Base-by-base conservation (phyloP, 2,113 vertebrate species). In the Podilymbus podiceps region DNA sequence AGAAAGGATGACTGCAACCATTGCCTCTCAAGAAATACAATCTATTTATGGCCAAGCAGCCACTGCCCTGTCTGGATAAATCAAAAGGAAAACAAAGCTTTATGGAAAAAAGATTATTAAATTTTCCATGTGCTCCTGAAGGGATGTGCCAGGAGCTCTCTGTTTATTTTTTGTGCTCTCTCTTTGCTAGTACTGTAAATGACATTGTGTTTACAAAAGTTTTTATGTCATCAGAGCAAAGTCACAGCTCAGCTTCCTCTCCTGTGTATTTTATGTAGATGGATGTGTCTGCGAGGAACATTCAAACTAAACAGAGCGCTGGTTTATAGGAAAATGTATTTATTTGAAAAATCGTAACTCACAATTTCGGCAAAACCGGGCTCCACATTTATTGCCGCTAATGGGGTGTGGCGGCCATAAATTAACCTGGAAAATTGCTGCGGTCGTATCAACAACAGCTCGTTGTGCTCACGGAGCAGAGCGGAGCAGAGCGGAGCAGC, bases 271-370 rank as follows among this genome's bases (percentile, higher is more conserved):
- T 98, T 96, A 95, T 94, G 71, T 91, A 56, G 94, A 98, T 97
- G 93, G 97, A 98, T 97, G 98, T 98, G 98, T 97, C 97, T 96
- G 96, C 14, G 74, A 96, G 97, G 96, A 92, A 89, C 95, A 56
- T 85, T 98, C 97, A 97, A 97, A 84, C 96, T 98, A 98, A 98
- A 98, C 98, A 98, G 95, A 98, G 85, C 20, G 8, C 93, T 21
- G 93, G 95, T 98, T 98, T 97, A 98, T 98, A 98, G 97, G 98
- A 97, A 98, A 98, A 97, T 81, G 97, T 98, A 98, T 98, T 98
- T 98, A 98, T 98, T 98, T 98, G 98, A 98, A 98, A 98, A 98
- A 97, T 88, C 97, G 69, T 98, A 98, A 98, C 96, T 98, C 97
- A 98, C 95, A 69, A 97, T 97, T 98, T 98, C 95, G 96, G 97